Evolutionary conservation across 2,888 invertebrate species (phyloP), one percentile per base, ranked within the genome.

Genomic region (Chelonus formosanus): DNA sequence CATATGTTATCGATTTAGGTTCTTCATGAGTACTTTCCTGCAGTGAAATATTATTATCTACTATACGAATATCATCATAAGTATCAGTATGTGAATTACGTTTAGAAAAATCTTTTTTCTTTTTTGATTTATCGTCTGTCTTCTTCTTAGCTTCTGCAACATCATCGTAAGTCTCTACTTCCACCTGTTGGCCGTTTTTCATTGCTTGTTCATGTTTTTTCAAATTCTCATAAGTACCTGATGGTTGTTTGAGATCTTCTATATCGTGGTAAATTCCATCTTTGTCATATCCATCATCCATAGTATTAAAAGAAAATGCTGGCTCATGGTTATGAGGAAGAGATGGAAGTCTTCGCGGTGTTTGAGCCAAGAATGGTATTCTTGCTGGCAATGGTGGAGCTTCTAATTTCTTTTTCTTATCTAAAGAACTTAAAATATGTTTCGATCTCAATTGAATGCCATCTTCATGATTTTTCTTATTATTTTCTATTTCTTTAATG

Each of bases 261-360:
- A 84, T 82, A 35, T 73, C 78, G 35, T 83, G 77, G 59, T 83
- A 83, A 63, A 82, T 76, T 5, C 78, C 80, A 20, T 82, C 82
- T 5, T 82, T 80, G 3, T 82, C 80, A 55, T 80, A 76, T 35
- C 50, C 68, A 34, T 78, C 78, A 8, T 76, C 73, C 32, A 67
- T 56, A 0, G 67, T 56, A n/a, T 75, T 75, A 60, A 65, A 63
- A 0, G 67, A 36, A 3, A 58, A 3, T 1, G 20, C 20, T 56
- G 40, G 40, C 31, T 47, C n/a, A n/a, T 61, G 60, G 20, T 69
- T 73, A 6, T 68, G 65, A 0, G 81, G 80, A 7, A 79, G 54
- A 0, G 79, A 76, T 4, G 79, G 79, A 8, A 81, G 70, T 59
- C 74, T 71, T 32, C 80, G 73, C 0, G 20, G 20, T 20, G 20